These are phyloP conservation scores for Papilio xuthus DNA, from an alignment of 1,140 invertebrate species.

Conservation along the genomic window DNA sequence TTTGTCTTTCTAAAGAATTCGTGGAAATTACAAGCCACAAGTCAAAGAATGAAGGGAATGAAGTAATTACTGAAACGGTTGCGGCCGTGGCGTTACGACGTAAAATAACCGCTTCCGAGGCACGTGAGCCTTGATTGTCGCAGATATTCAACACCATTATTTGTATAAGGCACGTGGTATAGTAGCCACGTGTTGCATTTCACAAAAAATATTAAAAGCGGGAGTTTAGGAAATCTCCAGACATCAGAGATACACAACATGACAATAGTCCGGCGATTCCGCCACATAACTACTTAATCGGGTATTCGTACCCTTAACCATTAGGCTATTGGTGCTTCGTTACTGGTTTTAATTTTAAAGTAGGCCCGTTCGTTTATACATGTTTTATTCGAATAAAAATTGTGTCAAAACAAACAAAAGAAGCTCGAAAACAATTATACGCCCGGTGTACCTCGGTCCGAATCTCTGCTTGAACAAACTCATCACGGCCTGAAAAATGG, in stretches of 20 bases:
- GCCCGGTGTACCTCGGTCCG: conserved; percentile 45
- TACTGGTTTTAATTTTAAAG: too few relatives aligned
- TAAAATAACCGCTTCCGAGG: neutral
- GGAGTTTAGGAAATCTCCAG: neutral
- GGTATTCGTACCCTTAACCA: too few relatives aligned
- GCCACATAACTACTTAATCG: too few relatives aligned
- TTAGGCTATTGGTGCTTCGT: too few relatives aligned
- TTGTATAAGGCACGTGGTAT: neutral
- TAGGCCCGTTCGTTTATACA: too few relatives aligned
- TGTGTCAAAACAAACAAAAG: neutral
- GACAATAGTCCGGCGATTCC: too few relatives aligned
- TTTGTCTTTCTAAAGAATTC: neutral
- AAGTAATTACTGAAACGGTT: neutral
- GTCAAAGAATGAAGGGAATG: conserved; percentile 7
- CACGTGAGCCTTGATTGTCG: conserved; percentile 5
- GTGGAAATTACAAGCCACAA: conserved; percentile 1
- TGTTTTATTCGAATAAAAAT: neutral
- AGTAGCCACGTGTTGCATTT: neutral
- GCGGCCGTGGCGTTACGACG: neutral
- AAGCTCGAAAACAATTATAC: conserved; percentile 23
- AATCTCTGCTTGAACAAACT: conserved; percentile 56
- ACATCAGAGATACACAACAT: neutral
- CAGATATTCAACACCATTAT: conserved; percentile 22
- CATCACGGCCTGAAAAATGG: conserved; percentile 61
- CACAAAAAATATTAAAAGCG: neutral